A percentile compares a stretch with the other conserved stretches of the same genome.
phyloP scores from a whole-genome alignment of 2,113 vertebrate genomes.

The Ranitomeya imitator region DNA sequence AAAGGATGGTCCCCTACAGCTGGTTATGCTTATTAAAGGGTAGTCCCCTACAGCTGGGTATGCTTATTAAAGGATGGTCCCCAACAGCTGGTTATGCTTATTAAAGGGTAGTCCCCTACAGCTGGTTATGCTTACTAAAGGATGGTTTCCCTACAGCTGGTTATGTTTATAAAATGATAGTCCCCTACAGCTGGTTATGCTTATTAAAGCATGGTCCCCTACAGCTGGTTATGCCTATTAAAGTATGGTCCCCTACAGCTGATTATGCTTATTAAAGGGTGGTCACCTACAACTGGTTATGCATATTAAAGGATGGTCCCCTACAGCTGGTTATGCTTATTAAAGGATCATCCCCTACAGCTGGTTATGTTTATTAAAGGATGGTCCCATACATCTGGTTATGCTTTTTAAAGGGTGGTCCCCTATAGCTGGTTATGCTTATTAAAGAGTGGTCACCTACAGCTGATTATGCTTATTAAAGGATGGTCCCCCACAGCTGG shows the following conservation, averaged over 20 bases:
- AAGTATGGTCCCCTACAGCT: background rate
- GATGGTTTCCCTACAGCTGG: no score
- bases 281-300: background rate
- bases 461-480: background rate
- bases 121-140: no score
- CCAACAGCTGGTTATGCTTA: background rate
- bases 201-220: background rate
- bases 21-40: background rate
- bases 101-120: background rate
- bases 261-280: background rate
- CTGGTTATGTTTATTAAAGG: no score
- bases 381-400: no score
- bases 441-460: background rate
- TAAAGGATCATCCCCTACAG: no score
- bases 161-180: no score
- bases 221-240: background rate
- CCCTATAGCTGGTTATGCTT: no score
- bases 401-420: background rate
- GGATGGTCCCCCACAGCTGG: no score
- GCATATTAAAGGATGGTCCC: background rate
- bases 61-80: no score
- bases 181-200: no score
- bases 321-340: background rate
- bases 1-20: background rate
- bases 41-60: background rate